A percentile compares a stretch with the other conserved stretches of the same genome.
Conservation (phyloP, 2,113 vertebrate species). For the Rhea pennata region DNA sequence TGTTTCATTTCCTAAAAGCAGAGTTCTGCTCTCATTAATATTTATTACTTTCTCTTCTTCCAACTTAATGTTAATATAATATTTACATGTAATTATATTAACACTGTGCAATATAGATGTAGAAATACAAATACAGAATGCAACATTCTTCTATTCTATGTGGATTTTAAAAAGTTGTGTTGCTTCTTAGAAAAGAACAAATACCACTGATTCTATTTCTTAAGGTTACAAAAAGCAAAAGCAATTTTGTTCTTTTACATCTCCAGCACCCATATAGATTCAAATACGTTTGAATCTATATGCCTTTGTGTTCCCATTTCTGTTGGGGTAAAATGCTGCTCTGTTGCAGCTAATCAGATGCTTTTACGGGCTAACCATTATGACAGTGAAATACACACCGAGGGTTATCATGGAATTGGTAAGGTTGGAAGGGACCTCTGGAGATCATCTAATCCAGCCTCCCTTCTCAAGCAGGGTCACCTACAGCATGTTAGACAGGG, state of each 20-base stretch:
- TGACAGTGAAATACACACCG: background rate
- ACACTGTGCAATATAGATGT: background rate
- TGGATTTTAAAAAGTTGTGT: background rate
- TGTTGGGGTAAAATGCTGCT: background rate
- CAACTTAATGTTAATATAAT: background rate
- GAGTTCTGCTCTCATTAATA: background rate
- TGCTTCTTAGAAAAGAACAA: background rate
- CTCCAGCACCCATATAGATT: background rate
- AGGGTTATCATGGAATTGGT: background rate
- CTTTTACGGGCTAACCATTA: background rate
- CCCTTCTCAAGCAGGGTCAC: too few relatives aligned
- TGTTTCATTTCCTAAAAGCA: background rate
- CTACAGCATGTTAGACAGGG: too few relatives aligned
- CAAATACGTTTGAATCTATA: background rate
- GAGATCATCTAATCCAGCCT: too few relatives aligned
- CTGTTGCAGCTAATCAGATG: background rate
- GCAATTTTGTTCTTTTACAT: background rate
- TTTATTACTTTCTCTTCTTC: background rate
- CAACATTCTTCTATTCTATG: background rate
- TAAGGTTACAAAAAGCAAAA: background rate
- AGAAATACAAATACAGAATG: background rate
- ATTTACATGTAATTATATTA: background rate
- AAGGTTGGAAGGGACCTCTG: too few relatives aligned
- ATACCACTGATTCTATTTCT: background rate
- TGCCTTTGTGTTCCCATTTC: background rate